Base-by-base conservation (phyloP, 1,140 invertebrate species). In the Drosophila albomicans region DNA sequence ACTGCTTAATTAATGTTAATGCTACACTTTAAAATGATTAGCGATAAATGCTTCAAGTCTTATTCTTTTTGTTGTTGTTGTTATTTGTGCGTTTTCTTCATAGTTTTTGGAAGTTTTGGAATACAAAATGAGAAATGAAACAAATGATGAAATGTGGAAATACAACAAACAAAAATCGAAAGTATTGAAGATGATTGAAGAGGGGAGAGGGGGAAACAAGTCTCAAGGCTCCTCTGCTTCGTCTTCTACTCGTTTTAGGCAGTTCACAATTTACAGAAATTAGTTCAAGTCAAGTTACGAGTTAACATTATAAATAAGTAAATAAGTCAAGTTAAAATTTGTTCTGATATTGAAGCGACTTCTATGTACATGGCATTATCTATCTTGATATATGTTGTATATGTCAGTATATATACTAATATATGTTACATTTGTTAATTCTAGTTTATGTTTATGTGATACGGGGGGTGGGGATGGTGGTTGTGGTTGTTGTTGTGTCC, bases 31-130 rank as follows among this genome's bases (percentile, higher is more conserved):
- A 64, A 25, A 70, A 43, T 56, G 11, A 32, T 61, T 82, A 87
- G 82, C 82, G 75, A 78, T 87, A 88, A 88, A 88, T 88, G 85
- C 84, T 84, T 88, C 74, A 88, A 88, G 84, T 88, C 84, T 88
- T 88, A 76, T 75, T 70, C 52, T 63, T 63, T 64, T 74, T 85
- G 72, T 43, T 41, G 35, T 72, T 80, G 64, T 84, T 78, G 49
- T 57, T 67, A 51, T 75, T 75, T 81, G 72, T 69, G 70, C 51
- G 51, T 54, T 54, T 58, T 38, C 13, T 52, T 48, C 38, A 49
- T 16, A 28, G 41, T 28, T 11, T 49, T 30, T 58, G 57, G 56
- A 73, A 46, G 48, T 57, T 28, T 74, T 41, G 46, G 59, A 66
- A 35, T 52, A 61, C 41, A 4, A 43, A 43, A 43, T 43, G 41